Evolutionary conservation across 1,140 invertebrate genomes (phyloP), one percentile per base, ranked within the genome.

Genomic region (Leptopilina boulardi): DNA sequence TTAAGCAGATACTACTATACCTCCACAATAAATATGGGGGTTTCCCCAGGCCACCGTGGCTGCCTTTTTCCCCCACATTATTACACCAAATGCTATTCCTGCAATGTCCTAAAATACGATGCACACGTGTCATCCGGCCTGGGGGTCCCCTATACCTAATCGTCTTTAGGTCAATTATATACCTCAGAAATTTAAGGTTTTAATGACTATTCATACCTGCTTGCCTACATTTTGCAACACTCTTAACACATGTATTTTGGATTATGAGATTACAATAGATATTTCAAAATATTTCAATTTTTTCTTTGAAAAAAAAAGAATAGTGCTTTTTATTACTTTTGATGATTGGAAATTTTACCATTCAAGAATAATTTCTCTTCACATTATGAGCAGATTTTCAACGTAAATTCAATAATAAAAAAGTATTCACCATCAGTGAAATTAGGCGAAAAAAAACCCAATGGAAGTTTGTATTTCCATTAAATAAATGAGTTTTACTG

Each of bases 1-100:
- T 77, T 87, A 83, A 80, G 80, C 87, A 89, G 88, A 88, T 88
- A 89, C 80, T 87, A 88, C 80, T 71, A 76, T 82, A 78, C 70
- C 71, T 73, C 76, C 44, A 70, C 76, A 79, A 82, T 78, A 78
- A 76, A 73, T 78, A 21, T 70, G 77, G 78, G 78, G 73, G 77
- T 79, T 38, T 81, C 74, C 77, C 56, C 78, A 66, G 19, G 77
- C 59, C 70, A 3, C 19, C 15, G 56, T 59, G 74, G 74, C 8
- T n/a, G n/a, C n/a, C n/a, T n/a, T 54, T 76, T 76, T 38, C 5
- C 71, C 71, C 71, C 71, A 38, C 44, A 74, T 70, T 79, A 70
- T 71, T 73, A 44, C 71, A 73, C 75, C 75, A 72, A 77, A 66
- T 72, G 70, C 23, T 30, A 26, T 66, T 66, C 59, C 59, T 34